Evolutionary conservation across 2,113 vertebrate genomes (phyloP), one percentile per base, ranked within the genome.

Genomic region (Pitta sordida): DNA sequence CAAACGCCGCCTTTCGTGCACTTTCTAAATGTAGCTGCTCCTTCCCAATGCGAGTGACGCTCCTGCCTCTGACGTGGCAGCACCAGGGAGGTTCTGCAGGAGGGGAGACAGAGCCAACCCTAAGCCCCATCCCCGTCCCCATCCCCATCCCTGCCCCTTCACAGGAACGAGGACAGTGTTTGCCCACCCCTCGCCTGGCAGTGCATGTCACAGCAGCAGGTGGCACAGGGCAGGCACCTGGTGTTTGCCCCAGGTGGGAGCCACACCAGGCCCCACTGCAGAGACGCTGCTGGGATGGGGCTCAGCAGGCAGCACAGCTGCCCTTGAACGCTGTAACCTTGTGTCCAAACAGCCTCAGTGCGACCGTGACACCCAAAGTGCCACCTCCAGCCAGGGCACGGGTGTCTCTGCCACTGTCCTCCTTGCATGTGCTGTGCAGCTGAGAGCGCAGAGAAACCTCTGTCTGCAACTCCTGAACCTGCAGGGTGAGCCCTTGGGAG

Each of bases 101-200:
- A 62, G 70, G 15, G 46, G 67, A 60, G 15, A 6, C 24, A 29
- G 34, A 81, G 44, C n/a, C 77, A 70, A 19, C 30, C 43, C 56
- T 68, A 4, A 5, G 39, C 36, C 36, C 39, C 15, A 5, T 75
- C 37, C 55, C 36, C 34, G 6, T 13, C 24, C 56, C n/a, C n/a
- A 3, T 37, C 71, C 52, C 36, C 14, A 11, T 75, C 37, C 55
- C 36, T 39, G 6, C 12, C 24, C 56, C n/a, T 15, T 73, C 59
- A 56, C 3, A 1, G 19, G 15, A 41, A 65, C 10, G 16, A 51
- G 64, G 39, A 17, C 67, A 11, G 12, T 1, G 1, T 22, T 48
- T 0, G 0, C 26, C 73, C 4, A 13, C 19, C 44, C 30, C 49
- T 36, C 26, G 12, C 6, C n/a, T 10, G 2, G 0, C 0, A 2